Evolutionary conservation across 2,797 vertebrate species (phyloP).

Genomic region (Novumbra hubbsi): DNA sequence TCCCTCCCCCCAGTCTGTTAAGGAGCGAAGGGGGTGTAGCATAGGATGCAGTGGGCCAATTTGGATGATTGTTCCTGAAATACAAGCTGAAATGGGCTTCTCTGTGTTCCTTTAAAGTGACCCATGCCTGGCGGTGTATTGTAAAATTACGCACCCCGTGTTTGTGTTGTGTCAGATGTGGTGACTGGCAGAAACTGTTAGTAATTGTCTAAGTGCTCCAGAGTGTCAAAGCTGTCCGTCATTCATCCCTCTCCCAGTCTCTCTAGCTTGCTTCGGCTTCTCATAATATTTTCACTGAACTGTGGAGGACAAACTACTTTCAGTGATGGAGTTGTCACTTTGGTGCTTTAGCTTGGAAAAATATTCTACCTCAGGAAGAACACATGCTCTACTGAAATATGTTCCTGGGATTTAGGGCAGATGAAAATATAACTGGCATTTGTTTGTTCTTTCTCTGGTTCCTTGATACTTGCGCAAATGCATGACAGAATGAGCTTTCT

Average conservation of each 20-base stretch:
- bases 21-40: slow-evolving; percentile 34
- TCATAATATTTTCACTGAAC: slow-evolving; percentile 82
- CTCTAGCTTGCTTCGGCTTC: slow-evolving; percentile 59
- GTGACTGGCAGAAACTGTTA: slow-evolving; percentile 81
- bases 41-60: slow-evolving; percentile 70
- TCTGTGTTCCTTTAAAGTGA: slow-evolving; percentile 79
- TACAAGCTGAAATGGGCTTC: slow-evolving; percentile 75
- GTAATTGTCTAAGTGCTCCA: slow-evolving; percentile 84
- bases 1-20: slow-evolving; percentile 33
- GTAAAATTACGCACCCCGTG: slow-evolving; percentile 76
- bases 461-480: slow-evolving; percentile 74
- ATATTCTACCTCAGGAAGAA: slow-evolving; percentile 78
- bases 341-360: slow-evolving; percentile 75
- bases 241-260: slow-evolving; percentile 56
- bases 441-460: slow-evolving; percentile 73
- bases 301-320: slow-evolving; percentile 80
- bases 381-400: slow-evolving; percentile 24
- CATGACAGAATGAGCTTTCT: slow-evolving; percentile 70
- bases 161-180: slow-evolving; percentile 83
- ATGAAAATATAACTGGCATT: slow-evolving; percentile 55
- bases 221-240: slow-evolving; percentile 83
- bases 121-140: slow-evolving; percentile 75
- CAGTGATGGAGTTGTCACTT: slow-evolving; percentile 81
- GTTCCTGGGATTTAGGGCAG: slow-evolving; percentile 10
- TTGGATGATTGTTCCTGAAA: slow-evolving; percentile 81